Evolutionary conservation across 1,140 invertebrate species (phyloP), one percentile per base, ranked within the genome.

Genomic region (Caenorhabditis tropicalis): DNA sequence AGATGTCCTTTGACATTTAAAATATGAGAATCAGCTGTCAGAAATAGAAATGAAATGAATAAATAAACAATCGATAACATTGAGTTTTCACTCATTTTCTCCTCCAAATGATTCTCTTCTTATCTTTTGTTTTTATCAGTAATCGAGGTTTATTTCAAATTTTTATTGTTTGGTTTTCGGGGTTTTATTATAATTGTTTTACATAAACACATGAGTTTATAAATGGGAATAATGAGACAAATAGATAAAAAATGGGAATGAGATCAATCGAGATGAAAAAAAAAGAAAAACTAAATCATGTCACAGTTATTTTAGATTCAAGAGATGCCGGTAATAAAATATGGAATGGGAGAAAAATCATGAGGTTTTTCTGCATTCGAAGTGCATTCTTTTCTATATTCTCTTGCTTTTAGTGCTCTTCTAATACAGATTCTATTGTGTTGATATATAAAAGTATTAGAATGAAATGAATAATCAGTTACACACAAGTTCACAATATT

Each of bases 1-100:
- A 74, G 21, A 24, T 31, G 33, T 74, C 65, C 65, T 74, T 74
- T 74, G 21, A 43, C 65, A 43, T 33, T 46, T 1, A 74, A 12
- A 21, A 43, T 1, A 74, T 74, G 65, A 6, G 65, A 46, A 46
- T 74, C 29, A 12, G n/a, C 29, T 27, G 65, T 21, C 7, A 74
- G 36, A 43, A 74, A 46, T 16, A 74, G 7, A 10, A 31, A 19
- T 6, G n/a, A 74, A 74, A 31, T 10, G 15, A 3, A 24, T 2
- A 74, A 74, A 74, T 74, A 43, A 74, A 12, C 3, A 74, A 74
- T 74, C 65, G 29, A 74, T 74, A 12, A n/a, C 65, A 74, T 74
- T 74, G 29, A 33, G 10, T 56, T 24, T n/a, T 56, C 49, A n/a
- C 21, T 19, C 21, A n/a, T 56, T 24, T 74, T 33, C 4, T 46